A percentile compares a stretch with the other conserved stretches of the same genome.
These are phyloP conservation scores for Echiichthys vipera DNA, from an alignment of 2,797 vertebrate species.

Conservation along the genomic window DNA sequence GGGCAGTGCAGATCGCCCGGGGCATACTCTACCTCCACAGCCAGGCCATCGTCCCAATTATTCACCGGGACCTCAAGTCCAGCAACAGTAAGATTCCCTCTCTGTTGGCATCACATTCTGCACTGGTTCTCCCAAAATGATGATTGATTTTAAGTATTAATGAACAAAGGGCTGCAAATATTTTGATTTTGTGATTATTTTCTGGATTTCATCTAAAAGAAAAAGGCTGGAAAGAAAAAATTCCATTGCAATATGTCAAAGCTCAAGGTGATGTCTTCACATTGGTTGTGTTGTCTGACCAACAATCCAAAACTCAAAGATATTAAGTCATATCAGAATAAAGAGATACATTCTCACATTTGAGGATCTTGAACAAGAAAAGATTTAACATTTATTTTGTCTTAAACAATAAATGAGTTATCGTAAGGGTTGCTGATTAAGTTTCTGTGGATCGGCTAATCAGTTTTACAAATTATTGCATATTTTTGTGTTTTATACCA, in stretches of 20 bases:
- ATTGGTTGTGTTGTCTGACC: background rate
- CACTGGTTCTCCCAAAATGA: background rate
- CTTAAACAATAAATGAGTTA: background rate
- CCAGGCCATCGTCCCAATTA: constrained; percentile 95
- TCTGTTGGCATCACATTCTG: background rate
- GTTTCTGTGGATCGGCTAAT: background rate
- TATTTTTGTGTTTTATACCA: background rate
- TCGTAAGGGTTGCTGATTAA: background rate
- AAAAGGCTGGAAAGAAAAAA: background rate
- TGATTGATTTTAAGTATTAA: background rate
- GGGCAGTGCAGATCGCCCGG: constrained; percentile 96
- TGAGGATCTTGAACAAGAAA: background rate
- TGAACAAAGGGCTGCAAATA: background rate
- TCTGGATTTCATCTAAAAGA: background rate
- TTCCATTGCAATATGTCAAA: background rate
- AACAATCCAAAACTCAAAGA: background rate
- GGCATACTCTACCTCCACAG: constrained; percentile 96
- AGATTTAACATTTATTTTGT: background rate
- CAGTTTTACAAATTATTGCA: background rate
- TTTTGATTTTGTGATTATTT: background rate
- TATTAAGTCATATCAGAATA: background rate
- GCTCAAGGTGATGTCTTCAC: background rate
- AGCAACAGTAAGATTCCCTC: constrained; percentile 94
- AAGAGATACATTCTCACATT: background rate
- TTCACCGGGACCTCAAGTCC: constrained; percentile 98